Base-by-base conservation (phyloP, 2,113 vertebrate genomes). In the Tyto alba region DNA sequence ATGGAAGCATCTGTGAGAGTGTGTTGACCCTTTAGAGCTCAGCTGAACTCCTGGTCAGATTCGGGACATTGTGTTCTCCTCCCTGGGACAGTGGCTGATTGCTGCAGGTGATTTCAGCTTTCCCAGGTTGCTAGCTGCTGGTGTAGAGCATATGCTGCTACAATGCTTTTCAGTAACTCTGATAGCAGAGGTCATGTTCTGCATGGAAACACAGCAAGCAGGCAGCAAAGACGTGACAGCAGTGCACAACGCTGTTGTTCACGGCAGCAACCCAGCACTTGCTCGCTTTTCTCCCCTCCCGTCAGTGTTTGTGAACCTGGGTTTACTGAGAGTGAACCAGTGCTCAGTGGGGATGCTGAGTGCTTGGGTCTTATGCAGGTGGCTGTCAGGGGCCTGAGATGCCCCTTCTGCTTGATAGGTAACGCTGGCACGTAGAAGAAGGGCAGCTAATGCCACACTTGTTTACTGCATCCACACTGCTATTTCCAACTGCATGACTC, bases 401-500 rank as follows among this genome's bases (percentile, higher is more conserved):
- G 13, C 6, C 62, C 34, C 52, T 85, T 47, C 41, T 52, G 19
- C 18, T 47, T 57, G 11, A 40, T 52, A 47, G 36, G 23, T 72
- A 85, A 26, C 1, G 2, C 56, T 85, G 81, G 38, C 56, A 64
- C 0, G 1, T 13, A 77, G 59, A 53, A 16, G 36, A 40, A 79
- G 21, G 23, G 32, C 38, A 78, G 48, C 34, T 67, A 36, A 27
- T 63, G n/a, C 75, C 77, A 20, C 1, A 0, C 59, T 84, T 97
- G 68, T 84, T 96, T 88, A 91, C 76, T 62, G 73, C 76, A 19
- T 66, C 41, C 11, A 6, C 23, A 14, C 68, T 94, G 86, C 94
- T 97, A 92, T 93, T 95, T 93, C 68, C 64, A 95, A 43, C 90
- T 19, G 21, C 48, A 34, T 89, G 88, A 94, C 78, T 94, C 76